phyloP scores from a whole-genome alignment of 2,797 vertebrate species.

The Cryptoprocta ferox region DNA sequence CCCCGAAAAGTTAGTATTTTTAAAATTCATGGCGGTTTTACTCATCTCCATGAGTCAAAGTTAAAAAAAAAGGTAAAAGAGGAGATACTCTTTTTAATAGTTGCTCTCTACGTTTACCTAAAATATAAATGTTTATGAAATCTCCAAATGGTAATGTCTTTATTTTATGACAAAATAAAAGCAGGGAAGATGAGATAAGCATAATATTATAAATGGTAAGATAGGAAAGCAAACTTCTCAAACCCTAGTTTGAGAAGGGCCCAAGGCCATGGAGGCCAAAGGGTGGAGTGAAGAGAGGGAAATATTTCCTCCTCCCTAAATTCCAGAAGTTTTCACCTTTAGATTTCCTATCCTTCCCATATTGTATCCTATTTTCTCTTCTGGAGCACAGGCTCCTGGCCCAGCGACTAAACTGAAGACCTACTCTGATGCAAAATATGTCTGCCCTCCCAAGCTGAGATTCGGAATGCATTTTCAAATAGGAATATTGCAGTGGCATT shows the following conservation, averaged over 20 bases:
- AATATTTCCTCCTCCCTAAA: neutral
- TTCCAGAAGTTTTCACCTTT: neutral
- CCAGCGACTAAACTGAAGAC: neutral
- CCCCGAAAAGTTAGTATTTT: neutral
- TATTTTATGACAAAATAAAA: constrained; percentile 33
- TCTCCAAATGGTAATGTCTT: neutral
- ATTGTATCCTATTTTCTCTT: neutral
- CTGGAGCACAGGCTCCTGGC: neutral
- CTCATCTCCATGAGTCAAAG: neutral
- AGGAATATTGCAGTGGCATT: neutral
- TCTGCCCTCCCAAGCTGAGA: neutral
- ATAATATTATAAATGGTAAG: neutral
- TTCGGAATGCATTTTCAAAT: neutral
- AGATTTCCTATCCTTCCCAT: neutral
- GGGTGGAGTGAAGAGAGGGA: neutral
- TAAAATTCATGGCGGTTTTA: neutral
- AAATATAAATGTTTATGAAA: neutral
- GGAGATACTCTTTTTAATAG: neutral
- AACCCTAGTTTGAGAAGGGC: neutral
- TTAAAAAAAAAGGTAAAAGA: neutral
- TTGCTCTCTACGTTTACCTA: neutral
- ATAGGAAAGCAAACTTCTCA: neutral
- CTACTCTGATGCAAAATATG: neutral
- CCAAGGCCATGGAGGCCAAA: neutral
- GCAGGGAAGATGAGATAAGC: neutral